Evolutionary conservation across 92 coral and sea anemone species (phyloP).

Genomic region (Porites lobata): DNA sequence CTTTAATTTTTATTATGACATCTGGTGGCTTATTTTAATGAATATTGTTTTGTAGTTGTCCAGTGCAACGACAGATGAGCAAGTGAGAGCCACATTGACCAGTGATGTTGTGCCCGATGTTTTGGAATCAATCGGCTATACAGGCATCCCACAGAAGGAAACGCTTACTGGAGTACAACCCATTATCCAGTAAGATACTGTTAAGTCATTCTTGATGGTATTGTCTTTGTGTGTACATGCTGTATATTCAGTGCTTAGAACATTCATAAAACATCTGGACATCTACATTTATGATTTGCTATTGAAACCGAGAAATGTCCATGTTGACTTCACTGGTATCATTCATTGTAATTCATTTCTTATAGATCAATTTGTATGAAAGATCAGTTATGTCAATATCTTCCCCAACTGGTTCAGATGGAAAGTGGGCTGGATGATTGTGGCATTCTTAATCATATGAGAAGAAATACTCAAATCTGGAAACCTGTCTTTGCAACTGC

Average conservation of each 20-base stretch:
- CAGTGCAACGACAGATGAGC: conserved; percentile 65
- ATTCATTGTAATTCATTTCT: conserved; percentile 4
- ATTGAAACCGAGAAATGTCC: background rate
- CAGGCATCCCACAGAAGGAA: conserved; percentile 79
- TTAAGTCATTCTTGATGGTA: conserved; percentile 1
- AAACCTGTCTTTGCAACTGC: conserved; percentile 76
- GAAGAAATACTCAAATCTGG: conserved; percentile 67
- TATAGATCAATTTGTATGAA: conserved; percentile 76
- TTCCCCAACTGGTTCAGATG: conserved; percentile 77
- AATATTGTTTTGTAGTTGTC: conserved; percentile 53
- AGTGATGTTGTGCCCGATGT: conserved; percentile 71
- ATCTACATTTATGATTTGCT: conserved; percentile 1
- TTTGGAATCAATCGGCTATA: conserved; percentile 63
- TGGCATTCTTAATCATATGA: conserved; percentile 65
- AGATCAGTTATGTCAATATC: conserved; percentile 69
- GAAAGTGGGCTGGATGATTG: conserved; percentile 60
- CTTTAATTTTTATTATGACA: conserved; percentile 6
- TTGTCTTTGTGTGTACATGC: background rate
- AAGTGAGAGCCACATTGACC: conserved; percentile 55
- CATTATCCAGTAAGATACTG: conserved; percentile 66
- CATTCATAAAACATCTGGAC: background rate
- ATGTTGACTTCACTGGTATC: conserved; percentile 1
- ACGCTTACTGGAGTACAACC: conserved; percentile 57
- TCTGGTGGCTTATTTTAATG: conserved; percentile 24
- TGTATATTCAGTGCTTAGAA: background rate